Evolutionary conservation across 2,113 vertebrate species (phyloP).

Genomic region (Pseudopipra pipra): DNA sequence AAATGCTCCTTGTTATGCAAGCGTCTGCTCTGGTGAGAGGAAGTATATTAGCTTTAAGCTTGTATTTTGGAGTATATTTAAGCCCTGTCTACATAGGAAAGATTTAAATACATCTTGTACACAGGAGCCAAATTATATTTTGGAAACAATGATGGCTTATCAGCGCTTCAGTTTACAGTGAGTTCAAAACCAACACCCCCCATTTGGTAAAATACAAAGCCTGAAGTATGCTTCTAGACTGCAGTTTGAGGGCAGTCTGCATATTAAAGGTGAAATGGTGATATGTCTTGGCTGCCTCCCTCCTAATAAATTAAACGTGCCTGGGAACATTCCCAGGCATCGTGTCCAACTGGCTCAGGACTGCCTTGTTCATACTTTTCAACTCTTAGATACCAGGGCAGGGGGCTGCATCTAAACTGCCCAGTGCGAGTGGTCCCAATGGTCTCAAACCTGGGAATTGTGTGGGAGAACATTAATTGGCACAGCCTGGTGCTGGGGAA

Average conservation of each 20-base stretch:
- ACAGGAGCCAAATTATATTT: background rate
- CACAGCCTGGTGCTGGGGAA: background rate
- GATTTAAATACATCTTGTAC: background rate
- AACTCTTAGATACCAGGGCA: background rate
- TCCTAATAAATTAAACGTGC: background rate
- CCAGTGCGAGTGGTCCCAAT: accelerated
- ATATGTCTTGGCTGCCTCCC: background rate
- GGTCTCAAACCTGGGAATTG: background rate
- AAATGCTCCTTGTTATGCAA: background rate
- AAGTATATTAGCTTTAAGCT: background rate
- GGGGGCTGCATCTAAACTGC: background rate
- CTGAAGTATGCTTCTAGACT: background rate
- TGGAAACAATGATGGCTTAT: background rate
- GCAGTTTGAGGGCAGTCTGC: background rate
- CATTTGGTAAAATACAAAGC: background rate
- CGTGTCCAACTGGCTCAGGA: background rate
- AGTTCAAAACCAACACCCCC: background rate
- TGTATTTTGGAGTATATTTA: background rate
- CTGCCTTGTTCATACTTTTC: background rate
- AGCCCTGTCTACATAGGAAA: background rate
- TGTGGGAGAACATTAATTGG: background rate
- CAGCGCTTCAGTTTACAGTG: background rate
- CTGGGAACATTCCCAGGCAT: background rate
- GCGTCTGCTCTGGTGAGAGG: background rate
- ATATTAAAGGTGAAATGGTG: background rate